phyloP scores from a whole-genome alignment of 2,888 invertebrate genomes.

The Mythimna albipuncta region DNA sequence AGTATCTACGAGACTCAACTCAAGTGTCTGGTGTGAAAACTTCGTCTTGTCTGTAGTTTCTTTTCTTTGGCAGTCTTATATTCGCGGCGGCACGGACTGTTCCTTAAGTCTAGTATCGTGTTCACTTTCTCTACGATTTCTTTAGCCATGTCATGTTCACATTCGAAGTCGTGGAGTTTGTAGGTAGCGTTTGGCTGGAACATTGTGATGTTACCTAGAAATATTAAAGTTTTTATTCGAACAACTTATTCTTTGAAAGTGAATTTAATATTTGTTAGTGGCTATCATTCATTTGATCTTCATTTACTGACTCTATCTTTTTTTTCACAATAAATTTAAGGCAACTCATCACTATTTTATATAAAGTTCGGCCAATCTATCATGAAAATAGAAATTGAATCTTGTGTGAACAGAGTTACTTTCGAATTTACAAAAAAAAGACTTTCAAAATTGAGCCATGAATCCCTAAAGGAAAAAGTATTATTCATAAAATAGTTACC shows the following conservation, averaged over 20 bases:
- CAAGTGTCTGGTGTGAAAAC: conserved; percentile 88
- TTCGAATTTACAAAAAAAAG: too few relatives aligned
- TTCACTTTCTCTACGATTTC: conserved; percentile 97
- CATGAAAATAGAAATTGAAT: too few relatives aligned
- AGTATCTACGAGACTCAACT: conserved; percentile 74
- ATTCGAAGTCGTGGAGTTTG: conserved; percentile 97
- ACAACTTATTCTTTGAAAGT: not conserved
- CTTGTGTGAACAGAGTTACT: too few relatives aligned
- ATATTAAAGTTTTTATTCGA: not conserved
- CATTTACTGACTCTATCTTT: not conserved
- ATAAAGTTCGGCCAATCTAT: too few relatives aligned
- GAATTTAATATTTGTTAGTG: too few relatives aligned
- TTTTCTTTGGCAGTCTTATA: conserved; percentile 94
- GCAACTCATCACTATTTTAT: too few relatives aligned
- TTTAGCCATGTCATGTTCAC: conserved; percentile 93
- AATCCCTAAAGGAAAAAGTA: not conserved
- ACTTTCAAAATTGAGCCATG: not conserved
- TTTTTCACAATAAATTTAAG: not conserved
- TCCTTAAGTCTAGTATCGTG: conserved; percentile 95
- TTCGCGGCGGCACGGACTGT: conserved; percentile 95
- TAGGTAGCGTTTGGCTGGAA: conserved; percentile 91
- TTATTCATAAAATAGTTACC: conserved; percentile 67
- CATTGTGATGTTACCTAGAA: conserved; percentile 74
- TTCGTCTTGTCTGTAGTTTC: conserved; percentile 92
- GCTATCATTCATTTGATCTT: not conserved